Base-by-base conservation (phyloP, 1,140 invertebrate species). In the Bombus breviceps region DNA sequence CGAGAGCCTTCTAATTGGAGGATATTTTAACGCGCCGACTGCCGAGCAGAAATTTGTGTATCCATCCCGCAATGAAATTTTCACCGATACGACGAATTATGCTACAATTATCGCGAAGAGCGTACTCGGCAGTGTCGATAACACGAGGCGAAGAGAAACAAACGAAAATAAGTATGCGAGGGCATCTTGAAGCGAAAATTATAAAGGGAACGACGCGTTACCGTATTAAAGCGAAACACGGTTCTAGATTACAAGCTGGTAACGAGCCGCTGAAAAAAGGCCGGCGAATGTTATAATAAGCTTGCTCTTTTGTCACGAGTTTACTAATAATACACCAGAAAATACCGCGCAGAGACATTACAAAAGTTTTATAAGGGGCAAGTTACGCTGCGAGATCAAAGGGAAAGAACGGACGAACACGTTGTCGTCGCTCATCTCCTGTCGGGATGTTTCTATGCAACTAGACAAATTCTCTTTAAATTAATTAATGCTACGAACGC, bases 341-440 rank as follows among this genome's bases (percentile, higher is more conserved):
- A 62, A 41, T 62, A 64, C 28, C 34, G 9, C 1, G 34, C 18
- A 22, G 8, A 37, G 75, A n/a, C 75, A 25, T 77, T 77, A 22
- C 53, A 41, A 64, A 77, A 77, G 75, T 77, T 77, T 41, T n/a
- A 77, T 22, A 37, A 77, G 53, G 22, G 47, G 25, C 57, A 59
- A n/a, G 75, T 41, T 62, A 18, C 57, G 57, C 41, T 32, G n/a
- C 37, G 37, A 77, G 75, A 77, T 77, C 75, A 77, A 77, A 77
- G 75, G 57, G 37, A 62, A 9, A 59, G 47, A n/a, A 32, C 34
- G 37, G 12, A n/a, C 28, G 75, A 37, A 6, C n/a, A 8, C n/a
- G 28, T 34, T 59, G 32, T n/a, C 53, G 53, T 57, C 37, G 25
- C 37, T 62, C 37, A 41, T 37, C 75, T 76, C 25, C 37, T 53